These are phyloP conservation scores for Cheumatopsyche charites DNA, from an alignment of 1,140 invertebrate genomes.

Conservation along the genomic window DNA sequence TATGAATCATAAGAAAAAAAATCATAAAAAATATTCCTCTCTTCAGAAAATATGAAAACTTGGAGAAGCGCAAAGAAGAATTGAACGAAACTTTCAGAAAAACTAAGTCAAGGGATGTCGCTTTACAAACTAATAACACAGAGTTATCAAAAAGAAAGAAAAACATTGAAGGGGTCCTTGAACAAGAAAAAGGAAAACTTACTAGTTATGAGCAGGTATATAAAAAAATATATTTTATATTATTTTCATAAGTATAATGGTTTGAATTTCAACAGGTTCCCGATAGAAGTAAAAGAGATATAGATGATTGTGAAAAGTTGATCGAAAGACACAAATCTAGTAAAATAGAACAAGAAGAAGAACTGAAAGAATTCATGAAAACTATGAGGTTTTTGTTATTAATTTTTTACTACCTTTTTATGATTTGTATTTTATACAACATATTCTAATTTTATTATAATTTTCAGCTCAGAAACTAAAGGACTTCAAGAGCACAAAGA, in stretches of 20 bases:
- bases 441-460: conserved; percentile 15
- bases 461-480: conserved; percentile 61
- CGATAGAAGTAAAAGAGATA: conserved; percentile 72
- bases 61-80: conserved; percentile 66
- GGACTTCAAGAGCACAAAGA: conserved; percentile 72
- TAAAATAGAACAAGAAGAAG: conserved; percentile 65
- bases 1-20: conserved; percentile 3
- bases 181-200: conserved; percentile 68
- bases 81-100: conserved; percentile 63
- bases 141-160: conserved; percentile 72
- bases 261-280: conserved; percentile 58
- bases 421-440: not conserved
- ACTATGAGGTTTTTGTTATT: conserved; percentile 39
- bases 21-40: not conserved
- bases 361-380: conserved; percentile 58
- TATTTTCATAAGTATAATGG: not conserved
- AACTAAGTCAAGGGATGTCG: conserved; percentile 67
- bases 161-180: conserved; percentile 64
- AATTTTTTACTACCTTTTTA: not conserved
- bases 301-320: conserved; percentile 71
- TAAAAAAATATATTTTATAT: not conserved
- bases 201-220: conserved; percentile 64
- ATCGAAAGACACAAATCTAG: conserved; percentile 61
- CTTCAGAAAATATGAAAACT: conserved; percentile 62
- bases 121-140: conserved; percentile 67